phyloP scores from a whole-genome alignment of 1,140 invertebrate genomes.

The Helicoverpa armigera region DNA sequence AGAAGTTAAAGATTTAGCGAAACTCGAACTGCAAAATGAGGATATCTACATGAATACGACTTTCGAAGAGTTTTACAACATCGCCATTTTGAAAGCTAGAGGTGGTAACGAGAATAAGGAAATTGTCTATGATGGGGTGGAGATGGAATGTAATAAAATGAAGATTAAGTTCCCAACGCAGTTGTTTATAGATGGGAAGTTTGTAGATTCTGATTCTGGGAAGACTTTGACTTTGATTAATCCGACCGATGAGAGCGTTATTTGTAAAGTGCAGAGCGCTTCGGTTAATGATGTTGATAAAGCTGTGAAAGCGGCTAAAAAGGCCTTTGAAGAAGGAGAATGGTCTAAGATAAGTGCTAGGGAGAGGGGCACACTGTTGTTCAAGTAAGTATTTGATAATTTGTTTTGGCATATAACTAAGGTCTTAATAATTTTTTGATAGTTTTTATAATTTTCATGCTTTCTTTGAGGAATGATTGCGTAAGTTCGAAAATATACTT shows the following conservation, averaged over 20 bases:
- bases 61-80: slow-evolving; percentile 93
- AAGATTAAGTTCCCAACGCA: slow-evolving; percentile 95
- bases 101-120: slow-evolving; percentile 86
- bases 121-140: slow-evolving; percentile 91
- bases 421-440: neutral
- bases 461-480: neutral
- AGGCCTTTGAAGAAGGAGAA: slow-evolving; percentile 95
- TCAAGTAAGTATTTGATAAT: slow-evolving; percentile 86
- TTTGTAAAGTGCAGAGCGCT: slow-evolving; percentile 93
- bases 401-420: neutral
- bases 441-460: neutral
- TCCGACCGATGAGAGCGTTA: slow-evolving; percentile 94
- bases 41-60: slow-evolving; percentile 97
- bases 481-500: neutral
- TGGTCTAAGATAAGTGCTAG: slow-evolving; percentile 96
- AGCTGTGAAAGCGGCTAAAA: slow-evolving; percentile 94
- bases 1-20: slow-evolving; percentile 95
- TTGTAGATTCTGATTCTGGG: slow-evolving; percentile 92
- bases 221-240: slow-evolving; percentile 91
- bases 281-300: slow-evolving; percentile 93
- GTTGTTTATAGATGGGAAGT: slow-evolving; percentile 96
- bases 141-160: slow-evolving; percentile 94
- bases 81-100: slow-evolving; percentile 89
- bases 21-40: slow-evolving; percentile 93
- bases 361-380: slow-evolving; percentile 92